These are phyloP conservation scores for Chrysomallon squamiferum DNA, from an alignment of 1,140 invertebrate species.

Conservation along the genomic window DNA sequence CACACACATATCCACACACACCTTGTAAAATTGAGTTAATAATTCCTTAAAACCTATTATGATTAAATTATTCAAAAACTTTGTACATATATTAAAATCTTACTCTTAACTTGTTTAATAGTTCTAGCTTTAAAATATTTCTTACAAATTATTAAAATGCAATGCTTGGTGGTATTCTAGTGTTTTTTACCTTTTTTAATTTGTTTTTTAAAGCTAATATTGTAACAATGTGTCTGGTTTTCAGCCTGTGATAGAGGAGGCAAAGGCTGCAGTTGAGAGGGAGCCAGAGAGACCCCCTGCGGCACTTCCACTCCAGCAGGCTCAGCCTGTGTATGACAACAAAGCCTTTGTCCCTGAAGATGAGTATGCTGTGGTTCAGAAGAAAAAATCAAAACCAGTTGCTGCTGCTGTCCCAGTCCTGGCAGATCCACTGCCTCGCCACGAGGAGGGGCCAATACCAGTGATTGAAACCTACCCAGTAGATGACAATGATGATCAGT, in stretches of 20 bases:
- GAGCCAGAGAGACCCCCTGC: neutral
- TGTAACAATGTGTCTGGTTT: no score
- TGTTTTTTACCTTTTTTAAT: no score
- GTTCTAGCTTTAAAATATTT: no score
- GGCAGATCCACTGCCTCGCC: neutral
- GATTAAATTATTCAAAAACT: no score
- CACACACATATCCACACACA: no score
- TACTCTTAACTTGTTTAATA: no score
- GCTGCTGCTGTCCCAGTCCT: neutral
- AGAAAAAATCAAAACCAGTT: constrained; percentile 1
- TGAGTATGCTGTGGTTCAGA: constrained; percentile 27
- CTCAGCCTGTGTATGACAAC: constrained; percentile 32
- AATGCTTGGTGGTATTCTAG: no score
- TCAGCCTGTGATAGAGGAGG: neutral
- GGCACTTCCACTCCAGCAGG: constrained; percentile 14
- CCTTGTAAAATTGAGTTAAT: no score
- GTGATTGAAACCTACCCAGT: constrained; percentile 11
- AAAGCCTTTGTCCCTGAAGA: constrained; percentile 9
- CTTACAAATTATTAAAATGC: no score
- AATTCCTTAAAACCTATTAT: no score
- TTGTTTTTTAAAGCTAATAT: no score
- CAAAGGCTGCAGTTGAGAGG: neutral
- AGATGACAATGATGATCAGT: neutral
- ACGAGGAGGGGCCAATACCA: constrained; percentile 1
- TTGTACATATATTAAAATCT: no score